phyloP scores from a whole-genome alignment of 2,113 vertebrate species.

The Tiliqua scincoides region DNA sequence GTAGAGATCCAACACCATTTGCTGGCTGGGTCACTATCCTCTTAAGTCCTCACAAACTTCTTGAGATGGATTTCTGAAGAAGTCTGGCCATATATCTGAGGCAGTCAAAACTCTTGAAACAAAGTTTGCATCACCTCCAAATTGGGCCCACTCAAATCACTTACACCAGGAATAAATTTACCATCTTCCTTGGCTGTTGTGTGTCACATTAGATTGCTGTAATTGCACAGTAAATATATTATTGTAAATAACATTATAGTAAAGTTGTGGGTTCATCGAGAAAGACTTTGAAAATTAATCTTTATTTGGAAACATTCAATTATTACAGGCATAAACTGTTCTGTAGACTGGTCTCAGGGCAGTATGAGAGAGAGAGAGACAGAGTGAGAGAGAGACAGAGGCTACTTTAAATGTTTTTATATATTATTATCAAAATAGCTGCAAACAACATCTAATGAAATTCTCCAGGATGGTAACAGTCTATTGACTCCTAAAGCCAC shows the following conservation, averaged over 20 bases:
- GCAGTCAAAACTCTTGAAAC: neutral
- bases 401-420: constrained; percentile 50
- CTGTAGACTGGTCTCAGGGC: constrained; percentile 32
- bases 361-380: too few species aligned
- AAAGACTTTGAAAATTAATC: neutral
- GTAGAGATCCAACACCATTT: too few species aligned
- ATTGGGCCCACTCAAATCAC: neutral
- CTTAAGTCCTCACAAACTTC: neutral
- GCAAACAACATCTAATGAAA: constrained; percentile 63
- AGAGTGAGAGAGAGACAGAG: constrained; percentile 38
- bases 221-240: constrained; percentile 24
- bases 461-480: constrained; percentile 64
- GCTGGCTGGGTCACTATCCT: neutral
- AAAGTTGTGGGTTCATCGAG: constrained; percentile 1
- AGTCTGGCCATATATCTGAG: neutral
- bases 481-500: constrained; percentile 64
- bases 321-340: constrained; percentile 45
- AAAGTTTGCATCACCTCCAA: constrained; percentile 1
- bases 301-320: constrained; percentile 27
- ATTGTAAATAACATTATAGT: constrained; percentile 5
- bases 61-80: neutral
- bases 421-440: constrained; percentile 64
- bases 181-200: neutral
- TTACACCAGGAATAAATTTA: neutral
- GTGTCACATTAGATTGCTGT: constrained; percentile 29